Percentiles rank a stretch among this genome's conserved stretches.
These are phyloP conservation scores for Diacarnus erythraeanus DNA, from an alignment of 37 sponge, comb jelly and placozoan genomes.

Conservation along the genomic window DNA sequence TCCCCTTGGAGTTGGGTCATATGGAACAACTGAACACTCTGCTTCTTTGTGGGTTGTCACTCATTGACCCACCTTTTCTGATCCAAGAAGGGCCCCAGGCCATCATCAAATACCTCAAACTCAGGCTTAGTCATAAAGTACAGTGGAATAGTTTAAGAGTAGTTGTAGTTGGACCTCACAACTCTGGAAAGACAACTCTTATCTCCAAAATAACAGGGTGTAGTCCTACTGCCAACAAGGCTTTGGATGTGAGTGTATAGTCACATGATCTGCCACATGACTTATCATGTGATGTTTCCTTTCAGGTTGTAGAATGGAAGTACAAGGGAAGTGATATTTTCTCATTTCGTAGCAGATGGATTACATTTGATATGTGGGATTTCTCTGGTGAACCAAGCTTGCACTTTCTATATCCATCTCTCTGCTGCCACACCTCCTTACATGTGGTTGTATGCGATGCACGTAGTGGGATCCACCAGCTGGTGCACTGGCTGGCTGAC, in stretches of 20 bases:
- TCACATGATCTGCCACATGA: neutral
- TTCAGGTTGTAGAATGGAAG: slow-evolving; percentile 50
- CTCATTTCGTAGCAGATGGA: slow-evolving; percentile 20
- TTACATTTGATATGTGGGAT: slow-evolving; percentile 71
- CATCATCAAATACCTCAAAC: slow-evolving; percentile 37
- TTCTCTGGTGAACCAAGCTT: slow-evolving; percentile 44
- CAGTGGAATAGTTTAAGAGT: slow-evolving; percentile 48
- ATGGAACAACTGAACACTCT: slow-evolving; percentile 27
- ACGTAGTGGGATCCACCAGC: neutral
- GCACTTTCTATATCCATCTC: slow-evolving; percentile 44
- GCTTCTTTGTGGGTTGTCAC: slow-evolving; percentile 28
- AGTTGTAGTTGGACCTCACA: slow-evolving; percentile 56
- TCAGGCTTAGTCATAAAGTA: neutral
- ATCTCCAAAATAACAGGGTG: slow-evolving; percentile 30
- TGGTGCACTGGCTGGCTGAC: slow-evolving; percentile 51
- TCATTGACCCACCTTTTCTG: slow-evolving; percentile 57
- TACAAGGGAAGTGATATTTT: slow-evolving; percentile 27
- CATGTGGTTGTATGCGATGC: slow-evolving; percentile 57
- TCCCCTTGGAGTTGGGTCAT: slow-evolving; percentile 27
- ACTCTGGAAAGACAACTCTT: slow-evolving; percentile 54
- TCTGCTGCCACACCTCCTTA: slow-evolving; percentile 41
- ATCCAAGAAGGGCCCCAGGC: slow-evolving; percentile 20
- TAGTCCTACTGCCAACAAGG: slow-evolving; percentile 22
- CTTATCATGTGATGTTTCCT: neutral
- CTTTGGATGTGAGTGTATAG: slow-evolving; percentile 34